Base-by-base conservation (phyloP, 2,797 vertebrate species). In the Rhinella marina region DNA sequence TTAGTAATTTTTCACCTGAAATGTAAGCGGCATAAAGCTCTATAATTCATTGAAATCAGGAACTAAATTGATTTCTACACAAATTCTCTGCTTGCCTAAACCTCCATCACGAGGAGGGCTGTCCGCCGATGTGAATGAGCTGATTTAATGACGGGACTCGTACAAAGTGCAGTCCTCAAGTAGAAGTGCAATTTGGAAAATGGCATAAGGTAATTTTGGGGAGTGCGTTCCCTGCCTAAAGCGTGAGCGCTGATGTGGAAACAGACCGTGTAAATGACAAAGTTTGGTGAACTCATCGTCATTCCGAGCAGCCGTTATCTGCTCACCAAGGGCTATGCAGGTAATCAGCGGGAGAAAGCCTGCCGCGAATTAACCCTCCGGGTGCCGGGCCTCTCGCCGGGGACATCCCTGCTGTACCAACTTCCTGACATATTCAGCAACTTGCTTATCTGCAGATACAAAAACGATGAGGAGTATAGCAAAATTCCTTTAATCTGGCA, bases 21-120 rank as follows among this genome's bases (percentile, higher is more conserved):
- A 94, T 95, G 93, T 94, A 92, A 93, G 92, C 91, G 94, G 92
- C 92, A 93, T 0, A 92, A 93, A 92, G 91, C 92, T 91, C 91
- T 91, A 25, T 93, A 94, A 94, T 93, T 92, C 92, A 94, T 90
- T 92, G 92, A 93, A 93, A 94, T 94, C 93, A 77, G 87, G 91
- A 92, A 94, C 93, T 95, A 91, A 95, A 95, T 94, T 94, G 94
- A 95, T 95, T 95, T 95, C 92, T 93, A 93, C 94, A 94, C 93
- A 93, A 93, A 94, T 95, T 93, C 93, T 93, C 92, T 93, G 90
- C 93, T 94, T 94, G 92, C 93, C 93, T 94, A 94, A 95, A 91
- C 92, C 88, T 83, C 92, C 93, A 92, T 91, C 92, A 84, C 90
- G 86, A 90, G 91, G 92, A 92, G 84, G 87, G 80, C 41, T 27